Evolutionary conservation across 2,113 vertebrate species (phyloP).

Genomic region (Scophthalmus maximus): DNA sequence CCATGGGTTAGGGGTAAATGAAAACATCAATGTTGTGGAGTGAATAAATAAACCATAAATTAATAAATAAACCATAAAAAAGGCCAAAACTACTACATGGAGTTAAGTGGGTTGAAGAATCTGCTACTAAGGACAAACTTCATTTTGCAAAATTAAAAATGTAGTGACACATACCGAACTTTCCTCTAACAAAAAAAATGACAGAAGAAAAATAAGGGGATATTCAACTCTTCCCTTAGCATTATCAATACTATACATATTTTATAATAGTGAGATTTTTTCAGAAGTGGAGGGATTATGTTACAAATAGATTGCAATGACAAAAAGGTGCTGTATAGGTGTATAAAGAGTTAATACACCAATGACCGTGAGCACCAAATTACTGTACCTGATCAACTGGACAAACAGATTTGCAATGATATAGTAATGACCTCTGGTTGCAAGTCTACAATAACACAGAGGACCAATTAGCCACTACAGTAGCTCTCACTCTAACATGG

Average conservation of each 20-base stretch:
- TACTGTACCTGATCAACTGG: background rate
- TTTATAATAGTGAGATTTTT: background rate
- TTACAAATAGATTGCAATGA: constrained; percentile 45
- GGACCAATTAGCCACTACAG: constrained; percentile 6
- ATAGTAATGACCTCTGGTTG: background rate
- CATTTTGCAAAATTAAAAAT: constrained; percentile 14
- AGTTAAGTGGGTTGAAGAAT: constrained; percentile 9
- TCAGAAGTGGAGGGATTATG: constrained; percentile 16
- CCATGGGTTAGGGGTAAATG: constrained; percentile 3
- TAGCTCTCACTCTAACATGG: constrained; percentile 1
- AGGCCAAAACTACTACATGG: constrained; percentile 4
- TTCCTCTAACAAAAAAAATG: constrained; percentile 28
- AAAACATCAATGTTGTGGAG: constrained; percentile 29
- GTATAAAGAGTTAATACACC: constrained; percentile 38
- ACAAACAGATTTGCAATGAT: background rate
- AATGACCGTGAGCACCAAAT: constrained; percentile 30
- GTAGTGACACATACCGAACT: constrained; percentile 19
- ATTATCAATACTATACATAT: constrained; percentile 5
- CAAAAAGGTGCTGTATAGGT: constrained; percentile 32
- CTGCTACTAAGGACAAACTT: constrained; percentile 11
- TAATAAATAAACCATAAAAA: constrained; percentile 2
- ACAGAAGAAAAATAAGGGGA: background rate
- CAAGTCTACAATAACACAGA: constrained; percentile 6
- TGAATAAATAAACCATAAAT: background rate
- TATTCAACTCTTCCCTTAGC: background rate